A percentile compares a stretch with the other conserved stretches of the same genome.
Evolutionary conservation across 2,888 invertebrate genomes (phyloP).

Genomic region (Cheilosia variabilis): DNA sequence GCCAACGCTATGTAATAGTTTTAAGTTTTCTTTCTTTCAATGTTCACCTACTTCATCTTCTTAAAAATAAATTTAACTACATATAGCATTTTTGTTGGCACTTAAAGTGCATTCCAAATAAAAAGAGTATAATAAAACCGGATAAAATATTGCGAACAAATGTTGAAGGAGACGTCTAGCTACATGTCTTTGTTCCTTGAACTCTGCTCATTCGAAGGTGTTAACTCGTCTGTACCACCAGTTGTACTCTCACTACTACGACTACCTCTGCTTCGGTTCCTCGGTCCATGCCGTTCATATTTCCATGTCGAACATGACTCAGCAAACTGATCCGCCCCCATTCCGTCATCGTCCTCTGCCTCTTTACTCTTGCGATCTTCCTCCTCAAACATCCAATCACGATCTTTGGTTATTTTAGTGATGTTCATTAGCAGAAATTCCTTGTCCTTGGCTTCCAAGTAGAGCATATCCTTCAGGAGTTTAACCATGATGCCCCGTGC

Average conservation of each 20-base stretch:
- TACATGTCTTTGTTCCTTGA: slow-evolving; percentile 34
- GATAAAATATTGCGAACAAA: slow-evolving; percentile 35
- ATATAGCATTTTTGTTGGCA: slow-evolving; percentile 18
- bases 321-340: slow-evolving; percentile 72
- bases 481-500: slow-evolving; percentile 87
- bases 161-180: neutral
- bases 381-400: slow-evolving; percentile 80
- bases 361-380: slow-evolving; percentile 53
- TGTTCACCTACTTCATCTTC: neutral
- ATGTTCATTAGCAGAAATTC: slow-evolving; percentile 88
- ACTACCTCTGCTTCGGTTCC: slow-evolving; percentile 52
- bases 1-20: slow-evolving; percentile 31
- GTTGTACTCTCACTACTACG: slow-evolving; percentile 6
- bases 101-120: slow-evolving; percentile 14
- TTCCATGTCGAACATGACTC: slow-evolving; percentile 85
- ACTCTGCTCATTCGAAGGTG: neutral
- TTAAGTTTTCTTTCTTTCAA: slow-evolving; percentile 20
- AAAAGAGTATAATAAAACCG: slow-evolving; percentile 9
- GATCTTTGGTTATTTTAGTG: slow-evolving; percentile 86
- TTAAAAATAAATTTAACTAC: slow-evolving; percentile 39
- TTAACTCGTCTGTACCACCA: neutral
- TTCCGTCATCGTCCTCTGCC: slow-evolving; percentile 11
- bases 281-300: slow-evolving; percentile 79
- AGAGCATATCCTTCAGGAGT: slow-evolving; percentile 87
- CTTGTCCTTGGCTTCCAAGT: slow-evolving; percentile 88